These are phyloP conservation scores for Microtus obscurus DNA, from an alignment of 2,797 vertebrate genomes.

Conservation along the genomic window DNA sequence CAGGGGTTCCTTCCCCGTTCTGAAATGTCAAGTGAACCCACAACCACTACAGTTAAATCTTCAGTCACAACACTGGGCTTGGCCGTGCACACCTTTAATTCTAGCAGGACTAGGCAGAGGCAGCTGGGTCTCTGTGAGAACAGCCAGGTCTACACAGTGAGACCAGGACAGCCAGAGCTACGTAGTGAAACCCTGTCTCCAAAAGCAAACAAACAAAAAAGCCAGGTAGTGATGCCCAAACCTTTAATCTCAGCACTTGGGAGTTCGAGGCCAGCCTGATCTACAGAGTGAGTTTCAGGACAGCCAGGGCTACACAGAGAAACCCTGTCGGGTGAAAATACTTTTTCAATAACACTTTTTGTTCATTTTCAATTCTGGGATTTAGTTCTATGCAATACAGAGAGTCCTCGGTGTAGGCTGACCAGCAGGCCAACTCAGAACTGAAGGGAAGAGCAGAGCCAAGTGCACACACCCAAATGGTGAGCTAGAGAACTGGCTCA, in stretches of 20 bases:
- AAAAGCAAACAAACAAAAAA: not conserved
- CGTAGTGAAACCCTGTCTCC: not conserved
- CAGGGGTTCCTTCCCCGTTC: not conserved
- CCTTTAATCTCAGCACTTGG: not conserved
- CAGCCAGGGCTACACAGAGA: not conserved
- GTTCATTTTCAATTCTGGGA: not conserved
- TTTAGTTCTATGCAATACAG: not conserved
- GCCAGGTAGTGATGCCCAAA: not conserved
- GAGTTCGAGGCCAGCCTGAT: not conserved
- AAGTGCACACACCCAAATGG: not conserved
- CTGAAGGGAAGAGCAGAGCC: not conserved
- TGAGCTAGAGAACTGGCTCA: not conserved
- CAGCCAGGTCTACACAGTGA: not conserved
- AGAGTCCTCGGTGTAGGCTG: too few species aligned
- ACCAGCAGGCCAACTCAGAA: too few species aligned
- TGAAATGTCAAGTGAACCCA: not conserved
- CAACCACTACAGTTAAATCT: not conserved
- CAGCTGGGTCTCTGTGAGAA: not conserved
- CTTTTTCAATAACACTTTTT: not conserved
- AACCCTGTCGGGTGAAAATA: not conserved
- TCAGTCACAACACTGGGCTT: not conserved
- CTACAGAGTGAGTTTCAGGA: not conserved
- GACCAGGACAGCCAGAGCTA: not conserved
- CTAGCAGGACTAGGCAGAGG: not conserved
- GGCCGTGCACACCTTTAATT: not conserved